A percentile compares a stretch with the other conserved stretches of the same genome.
phyloP scores from a whole-genome alignment of 35 echinoderm and acorn worm species.

The Ophiothrix spiculata region DNA sequence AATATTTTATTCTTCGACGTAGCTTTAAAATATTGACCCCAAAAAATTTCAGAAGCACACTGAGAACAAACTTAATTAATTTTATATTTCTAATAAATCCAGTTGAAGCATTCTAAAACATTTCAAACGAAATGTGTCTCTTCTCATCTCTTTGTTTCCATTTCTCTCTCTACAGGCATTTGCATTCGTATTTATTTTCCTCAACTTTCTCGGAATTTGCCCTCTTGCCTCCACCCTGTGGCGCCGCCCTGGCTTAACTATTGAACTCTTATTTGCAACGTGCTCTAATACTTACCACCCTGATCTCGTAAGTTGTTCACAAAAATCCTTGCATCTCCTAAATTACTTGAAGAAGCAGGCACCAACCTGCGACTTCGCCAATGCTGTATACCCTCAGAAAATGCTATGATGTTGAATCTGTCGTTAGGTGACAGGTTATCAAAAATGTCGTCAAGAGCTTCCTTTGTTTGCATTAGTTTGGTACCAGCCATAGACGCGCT shows the following conservation, averaged over 20 bases:
- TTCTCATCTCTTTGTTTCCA: no score
- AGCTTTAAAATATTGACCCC: no score
- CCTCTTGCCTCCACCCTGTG: no score
- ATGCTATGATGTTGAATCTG: constrained; percentile 86
- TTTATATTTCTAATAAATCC: no score
- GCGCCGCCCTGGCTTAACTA: not conserved
- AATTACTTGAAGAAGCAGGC: constrained; percentile 47
- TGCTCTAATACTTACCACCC: constrained; percentile 66
- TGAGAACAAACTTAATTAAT: no score
- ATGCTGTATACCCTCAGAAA: constrained; percentile 68
- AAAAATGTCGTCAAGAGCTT: constrained; percentile 73
- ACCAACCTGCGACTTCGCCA: constrained; percentile 69
- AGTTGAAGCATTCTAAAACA: no score
- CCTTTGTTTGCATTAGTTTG: constrained; percentile 90
- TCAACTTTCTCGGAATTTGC: no score
- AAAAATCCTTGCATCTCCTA: constrained; percentile 62
- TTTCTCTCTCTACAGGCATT: no score
- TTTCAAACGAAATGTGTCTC: no score
- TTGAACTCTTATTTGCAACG: not conserved
- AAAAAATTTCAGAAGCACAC: no score
- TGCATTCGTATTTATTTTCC: no score
- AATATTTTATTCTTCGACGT: no score
- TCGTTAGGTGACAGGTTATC: constrained; percentile 66
- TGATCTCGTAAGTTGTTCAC: constrained; percentile 67
- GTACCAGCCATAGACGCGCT: constrained; percentile 91